Evolutionary conservation across 2,797 vertebrate genomes (phyloP), one percentile per base, ranked within the genome.

Genomic region (Falco concolor): DNA sequence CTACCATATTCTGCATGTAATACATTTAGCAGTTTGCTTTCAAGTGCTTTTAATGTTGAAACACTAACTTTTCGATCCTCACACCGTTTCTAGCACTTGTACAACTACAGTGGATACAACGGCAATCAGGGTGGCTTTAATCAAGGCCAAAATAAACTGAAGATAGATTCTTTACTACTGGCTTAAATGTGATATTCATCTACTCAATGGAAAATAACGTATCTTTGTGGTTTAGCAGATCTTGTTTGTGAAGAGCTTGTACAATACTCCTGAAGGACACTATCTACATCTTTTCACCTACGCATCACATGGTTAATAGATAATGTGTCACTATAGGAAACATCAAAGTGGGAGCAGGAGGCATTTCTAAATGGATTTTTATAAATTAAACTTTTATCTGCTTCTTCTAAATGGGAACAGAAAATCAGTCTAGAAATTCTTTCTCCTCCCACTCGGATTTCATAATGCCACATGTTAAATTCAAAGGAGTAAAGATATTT

Each of bases 381-480:
- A 86, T 28, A 88, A 68, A 80, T 44, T 14, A 57, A 50, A 17
- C 10, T 87, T 97, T 69, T 52, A 69, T 13, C 44, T 75, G 42
- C 18, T 78, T 50, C 22, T 85, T 74, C 84, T 85, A 81, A 90
- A 89, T 2, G n/a, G 47, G 67, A 95, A 77, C 28, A 85, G 63
- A 87, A 90, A 93, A 52, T 63, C 81, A 90, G 50, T 47, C 40
- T 63, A 70, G 44, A 91, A 93, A 87, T 59, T 80, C 61, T 91
- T 85, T 69, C 52, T 84, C 76, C 64, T 96, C 89, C 93, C 79
- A 96, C 91, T 75, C 75, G 32, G 27, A 79, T 81, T 91, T 90
- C 84, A 91, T 90, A 88, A 86, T 49, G 74, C 75, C 84, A 94
- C 89, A 77, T 79, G 56, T 78, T 83, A 74, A 84, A 49, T 82